Conservation (phyloP, 2,113 vertebrate species). For the Microtus richardsoni region DNA sequence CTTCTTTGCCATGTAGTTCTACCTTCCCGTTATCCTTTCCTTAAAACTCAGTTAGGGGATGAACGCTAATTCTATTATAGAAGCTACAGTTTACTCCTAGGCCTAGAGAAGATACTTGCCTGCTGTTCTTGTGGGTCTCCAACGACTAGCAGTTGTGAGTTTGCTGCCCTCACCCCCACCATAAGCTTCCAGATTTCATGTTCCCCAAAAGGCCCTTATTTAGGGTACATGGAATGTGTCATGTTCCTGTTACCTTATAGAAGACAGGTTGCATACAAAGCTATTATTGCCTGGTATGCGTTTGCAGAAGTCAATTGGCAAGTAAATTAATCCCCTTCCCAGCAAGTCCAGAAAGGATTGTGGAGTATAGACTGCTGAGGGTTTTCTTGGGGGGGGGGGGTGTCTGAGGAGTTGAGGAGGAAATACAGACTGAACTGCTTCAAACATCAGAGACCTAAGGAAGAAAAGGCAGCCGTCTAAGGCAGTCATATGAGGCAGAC, state of each 20-base stretch:
- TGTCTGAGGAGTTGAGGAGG: background rate
- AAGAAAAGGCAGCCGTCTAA: background rate
- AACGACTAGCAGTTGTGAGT: background rate
- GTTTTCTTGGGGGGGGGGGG: background rate
- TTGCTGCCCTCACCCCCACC: background rate
- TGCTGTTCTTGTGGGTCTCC: background rate
- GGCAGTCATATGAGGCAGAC: background rate
- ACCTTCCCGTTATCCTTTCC: constrained; percentile 1
- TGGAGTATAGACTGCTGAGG: background rate
- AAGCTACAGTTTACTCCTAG: background rate
- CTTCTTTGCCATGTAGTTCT: background rate
- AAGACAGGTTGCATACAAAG: background rate
- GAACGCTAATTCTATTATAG: background rate
- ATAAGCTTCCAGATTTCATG: background rate
- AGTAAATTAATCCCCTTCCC: background rate
- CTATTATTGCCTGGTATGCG: background rate
- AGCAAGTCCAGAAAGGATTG: background rate
- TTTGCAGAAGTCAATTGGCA: constrained; percentile 33
- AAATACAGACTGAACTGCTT: background rate
- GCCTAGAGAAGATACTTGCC: background rate
- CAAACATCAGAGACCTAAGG: background rate
- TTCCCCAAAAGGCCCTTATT: background rate
- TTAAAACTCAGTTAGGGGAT: constrained; percentile 21
- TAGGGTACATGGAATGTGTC: background rate
- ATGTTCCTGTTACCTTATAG: background rate